Evolutionary conservation across 2,113 vertebrate species (phyloP).

Genomic region (Cricetomys ansorgei): DNA sequence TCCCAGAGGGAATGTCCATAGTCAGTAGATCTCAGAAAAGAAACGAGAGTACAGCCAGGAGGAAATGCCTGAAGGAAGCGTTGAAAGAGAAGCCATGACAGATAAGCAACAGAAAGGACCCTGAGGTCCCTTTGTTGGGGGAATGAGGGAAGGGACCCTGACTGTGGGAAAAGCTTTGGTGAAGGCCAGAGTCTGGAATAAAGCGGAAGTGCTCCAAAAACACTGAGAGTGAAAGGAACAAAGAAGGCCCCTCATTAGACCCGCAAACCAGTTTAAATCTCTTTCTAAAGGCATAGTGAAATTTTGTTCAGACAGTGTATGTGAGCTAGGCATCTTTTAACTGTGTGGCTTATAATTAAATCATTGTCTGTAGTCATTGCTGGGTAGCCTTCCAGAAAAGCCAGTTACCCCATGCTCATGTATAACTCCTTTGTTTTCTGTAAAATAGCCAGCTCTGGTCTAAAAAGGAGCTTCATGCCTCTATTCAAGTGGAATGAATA

Average conservation of each 20-base stretch:
- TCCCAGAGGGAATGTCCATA: not conserved
- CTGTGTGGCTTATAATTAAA: constrained; percentile 71
- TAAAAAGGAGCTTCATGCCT: constrained; percentile 65
- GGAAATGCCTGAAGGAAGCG: not conserved
- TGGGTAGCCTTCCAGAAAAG: constrained; percentile 67
- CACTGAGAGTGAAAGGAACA: constrained; percentile 15
- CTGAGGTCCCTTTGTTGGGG: too few relatives aligned
- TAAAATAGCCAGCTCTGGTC: constrained; percentile 66
- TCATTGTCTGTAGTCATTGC: constrained; percentile 70
- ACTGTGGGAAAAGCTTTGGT: constrained; percentile 64
- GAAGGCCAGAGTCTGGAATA: constrained; percentile 44
- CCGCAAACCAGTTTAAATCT: constrained; percentile 42
- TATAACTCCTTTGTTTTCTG: constrained; percentile 78
- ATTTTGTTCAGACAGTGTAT: constrained; percentile 67
- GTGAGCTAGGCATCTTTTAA: constrained; percentile 66
- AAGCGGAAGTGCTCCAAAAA: not conserved
- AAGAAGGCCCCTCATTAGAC: constrained; percentile 68
- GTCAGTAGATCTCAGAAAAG: constrained; percentile 12
- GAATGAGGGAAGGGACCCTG: not conserved
- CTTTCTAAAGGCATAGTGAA: constrained; percentile 55
- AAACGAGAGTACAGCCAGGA: not conserved
- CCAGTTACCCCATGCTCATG: constrained; percentile 72
- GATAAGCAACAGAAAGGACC: constrained; percentile 57
- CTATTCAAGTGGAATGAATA: constrained; percentile 80
- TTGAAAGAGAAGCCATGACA: constrained; percentile 49